These are phyloP conservation scores for Mastomys natalensis DNA, from an alignment of 2,113 vertebrate species.

Conservation along the genomic window DNA sequence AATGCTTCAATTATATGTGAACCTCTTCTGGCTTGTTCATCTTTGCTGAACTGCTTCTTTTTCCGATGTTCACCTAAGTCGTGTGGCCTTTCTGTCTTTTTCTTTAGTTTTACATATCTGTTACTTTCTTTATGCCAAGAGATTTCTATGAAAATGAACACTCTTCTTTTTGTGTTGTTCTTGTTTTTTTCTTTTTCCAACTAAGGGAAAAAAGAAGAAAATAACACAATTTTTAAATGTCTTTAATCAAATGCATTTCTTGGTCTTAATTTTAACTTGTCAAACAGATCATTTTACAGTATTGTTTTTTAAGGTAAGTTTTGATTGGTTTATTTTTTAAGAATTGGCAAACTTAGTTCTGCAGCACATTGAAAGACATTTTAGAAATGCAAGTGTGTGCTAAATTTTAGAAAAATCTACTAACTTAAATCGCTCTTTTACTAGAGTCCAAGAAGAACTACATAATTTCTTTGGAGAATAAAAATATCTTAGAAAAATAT, in stretches of 20 bases:
- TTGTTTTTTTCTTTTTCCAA: not conserved
- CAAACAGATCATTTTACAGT: constrained; percentile 15
- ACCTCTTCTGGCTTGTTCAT: not conserved
- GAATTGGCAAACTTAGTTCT: constrained; percentile 26
- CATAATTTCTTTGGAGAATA: constrained; percentile 39
- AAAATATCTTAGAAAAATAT: constrained; percentile 55
- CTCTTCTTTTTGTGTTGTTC: not conserved
- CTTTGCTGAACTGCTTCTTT: not conserved
- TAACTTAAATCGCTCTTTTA: constrained; percentile 23
- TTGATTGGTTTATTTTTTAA: constrained; percentile 11
- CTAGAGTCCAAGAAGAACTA: constrained; percentile 1
- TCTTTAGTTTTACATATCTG: not conserved
- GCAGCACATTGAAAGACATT: constrained; percentile 28
- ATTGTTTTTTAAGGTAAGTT: constrained; percentile 45
- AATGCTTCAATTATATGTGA: not conserved
- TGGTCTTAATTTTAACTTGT: constrained; percentile 39
- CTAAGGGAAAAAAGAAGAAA: constrained; percentile 48
- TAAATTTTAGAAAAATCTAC: constrained; percentile 44
- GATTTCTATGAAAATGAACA: not conserved
- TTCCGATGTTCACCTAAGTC: not conserved
- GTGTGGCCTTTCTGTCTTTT: not conserved
- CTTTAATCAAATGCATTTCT: not conserved
- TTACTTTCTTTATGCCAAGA: constrained; percentile 19
- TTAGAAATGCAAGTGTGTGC: constrained; percentile 21
- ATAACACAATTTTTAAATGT: not conserved